These are phyloP conservation scores for Channa maculata DNA, from an alignment of 2,113 vertebrate species.

Conservation along the genomic window DNA sequence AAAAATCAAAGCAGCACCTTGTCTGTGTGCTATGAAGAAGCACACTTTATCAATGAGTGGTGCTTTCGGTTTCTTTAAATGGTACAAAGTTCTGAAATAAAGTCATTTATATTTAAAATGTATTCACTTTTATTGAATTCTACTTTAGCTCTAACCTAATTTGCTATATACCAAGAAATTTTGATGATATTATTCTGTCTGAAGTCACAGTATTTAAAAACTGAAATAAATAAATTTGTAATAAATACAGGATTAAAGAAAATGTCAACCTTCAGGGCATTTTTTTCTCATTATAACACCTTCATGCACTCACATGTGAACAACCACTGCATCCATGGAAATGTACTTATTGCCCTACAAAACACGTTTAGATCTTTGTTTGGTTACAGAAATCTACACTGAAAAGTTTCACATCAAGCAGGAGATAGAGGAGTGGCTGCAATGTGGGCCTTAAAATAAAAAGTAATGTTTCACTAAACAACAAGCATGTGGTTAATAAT, in stretches of 20 bases:
- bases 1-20: neutral
- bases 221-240: constrained; percentile 37
- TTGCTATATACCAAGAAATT: constrained; percentile 24
- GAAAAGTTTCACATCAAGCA: constrained; percentile 16
- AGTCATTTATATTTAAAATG: constrained; percentile 20
- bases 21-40: neutral
- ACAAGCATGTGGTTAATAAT: constrained; percentile 73
- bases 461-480: constrained; percentile 56
- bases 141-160: constrained; percentile 39
- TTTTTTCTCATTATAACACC: constrained; percentile 46
- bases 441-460: constrained; percentile 45
- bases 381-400: constrained; percentile 6
- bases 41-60: neutral
- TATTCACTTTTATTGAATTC: constrained; percentile 21
- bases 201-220: constrained; percentile 13
- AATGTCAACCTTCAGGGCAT: constrained; percentile 19
- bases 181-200: constrained; percentile 17
- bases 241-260: constrained; percentile 32
- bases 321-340: constrained; percentile 19
- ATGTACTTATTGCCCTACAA: constrained; percentile 24
- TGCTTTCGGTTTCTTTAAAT: neutral
- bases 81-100: neutral
- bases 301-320: constrained; percentile 36
- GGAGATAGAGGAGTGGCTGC: constrained; percentile 25
- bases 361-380: constrained; percentile 1